These are phyloP conservation scores for Eumaeus atala DNA, from an alignment of 1,140 invertebrate species.

Conservation along the genomic window DNA sequence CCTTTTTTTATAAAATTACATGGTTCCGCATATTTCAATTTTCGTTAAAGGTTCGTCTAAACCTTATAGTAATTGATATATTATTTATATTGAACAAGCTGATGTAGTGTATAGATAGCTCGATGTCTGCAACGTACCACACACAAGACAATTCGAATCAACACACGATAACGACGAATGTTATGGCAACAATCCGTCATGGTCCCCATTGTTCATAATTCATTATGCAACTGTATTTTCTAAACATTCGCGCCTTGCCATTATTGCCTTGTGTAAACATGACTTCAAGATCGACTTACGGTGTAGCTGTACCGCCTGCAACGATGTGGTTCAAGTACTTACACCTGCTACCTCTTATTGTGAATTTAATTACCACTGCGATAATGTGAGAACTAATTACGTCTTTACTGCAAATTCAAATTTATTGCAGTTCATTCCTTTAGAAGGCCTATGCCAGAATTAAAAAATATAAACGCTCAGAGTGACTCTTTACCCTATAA, in stretches of 20 bases:
- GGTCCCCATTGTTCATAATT: constrained; percentile 53
- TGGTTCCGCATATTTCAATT: no score
- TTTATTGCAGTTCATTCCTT: no score
- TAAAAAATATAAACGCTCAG: no score
- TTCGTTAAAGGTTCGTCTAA: no score
- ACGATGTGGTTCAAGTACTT: no score
- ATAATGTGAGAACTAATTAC: background rate
- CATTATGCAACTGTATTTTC: constrained; percentile 56
- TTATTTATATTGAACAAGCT: no score
- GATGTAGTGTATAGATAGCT: no score
- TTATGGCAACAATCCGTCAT: constrained; percentile 59
- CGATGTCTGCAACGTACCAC: no score
- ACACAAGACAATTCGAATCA: constrained; percentile 9
- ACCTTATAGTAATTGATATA: no score
- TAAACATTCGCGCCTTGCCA: constrained; percentile 50
- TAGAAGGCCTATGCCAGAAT: no score
- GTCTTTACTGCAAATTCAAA: background rate
- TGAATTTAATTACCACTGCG: background rate
- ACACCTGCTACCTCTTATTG: constrained; percentile 7
- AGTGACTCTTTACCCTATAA: no score
- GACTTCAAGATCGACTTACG: constrained; percentile 9
- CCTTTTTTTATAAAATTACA: no score
- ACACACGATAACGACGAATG: constrained; percentile 26
- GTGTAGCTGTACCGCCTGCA: background rate
- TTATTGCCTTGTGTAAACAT: constrained; percentile 52